Conservation (phyloP, 2,888 invertebrate genomes). For the Tipula confusa region DNA sequence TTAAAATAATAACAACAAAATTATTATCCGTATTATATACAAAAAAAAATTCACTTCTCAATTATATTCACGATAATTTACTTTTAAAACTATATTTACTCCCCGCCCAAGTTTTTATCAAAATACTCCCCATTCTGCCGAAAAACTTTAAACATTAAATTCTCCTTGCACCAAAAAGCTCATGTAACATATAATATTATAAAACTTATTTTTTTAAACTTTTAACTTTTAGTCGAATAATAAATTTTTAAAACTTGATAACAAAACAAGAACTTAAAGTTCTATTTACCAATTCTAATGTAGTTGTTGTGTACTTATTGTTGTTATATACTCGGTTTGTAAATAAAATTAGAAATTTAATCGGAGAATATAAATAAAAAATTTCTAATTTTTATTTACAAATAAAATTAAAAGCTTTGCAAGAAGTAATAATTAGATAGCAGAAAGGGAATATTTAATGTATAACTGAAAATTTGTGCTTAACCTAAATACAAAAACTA, state of each 20-base stretch:
- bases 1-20: background rate
- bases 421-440: background rate
- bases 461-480: background rate
- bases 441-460: background rate
- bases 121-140: background rate
- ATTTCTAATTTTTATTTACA: background rate
- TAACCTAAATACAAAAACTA: background rate
- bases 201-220: background rate
- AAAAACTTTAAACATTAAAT: background rate
- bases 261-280: slow-evolving; percentile 4
- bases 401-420: slow-evolving; percentile 15
- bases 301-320: background rate
- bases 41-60: background rate
- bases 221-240: background rate
- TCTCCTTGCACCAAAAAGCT: background rate
- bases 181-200: background rate
- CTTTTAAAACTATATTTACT: background rate
- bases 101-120: background rate
- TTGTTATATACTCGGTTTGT: background rate
- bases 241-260: background rate
- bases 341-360: background rate
- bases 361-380: background rate
- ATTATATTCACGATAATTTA: slow-evolving; percentile 3
- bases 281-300: background rate
- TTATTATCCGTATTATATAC: background rate